Evolutionary conservation across 2,797 vertebrate genomes (phyloP).

Genomic region (Sebastes matsubarae): DNA sequence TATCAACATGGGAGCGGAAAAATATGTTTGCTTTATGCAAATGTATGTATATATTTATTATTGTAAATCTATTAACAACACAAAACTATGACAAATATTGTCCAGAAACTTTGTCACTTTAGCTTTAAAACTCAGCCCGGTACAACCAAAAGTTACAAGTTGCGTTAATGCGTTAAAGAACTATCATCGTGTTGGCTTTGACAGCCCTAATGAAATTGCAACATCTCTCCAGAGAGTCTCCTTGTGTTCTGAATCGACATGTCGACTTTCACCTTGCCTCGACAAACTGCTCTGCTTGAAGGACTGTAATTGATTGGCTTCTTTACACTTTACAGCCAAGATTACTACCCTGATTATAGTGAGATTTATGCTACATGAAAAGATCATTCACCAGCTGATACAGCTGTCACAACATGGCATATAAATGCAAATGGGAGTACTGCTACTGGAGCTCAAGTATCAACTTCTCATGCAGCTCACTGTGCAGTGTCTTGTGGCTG

Average conservation of each 20-base stretch:
- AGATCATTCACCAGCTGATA: background rate
- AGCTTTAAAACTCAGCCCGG: no score
- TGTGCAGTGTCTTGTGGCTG: background rate
- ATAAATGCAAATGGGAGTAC: background rate
- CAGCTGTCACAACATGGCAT: background rate
- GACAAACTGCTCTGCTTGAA: background rate
- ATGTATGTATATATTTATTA: no score
- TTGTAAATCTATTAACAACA: no score
- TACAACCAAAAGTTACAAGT: no score
- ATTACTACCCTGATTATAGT: background rate
- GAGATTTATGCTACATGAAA: background rate
- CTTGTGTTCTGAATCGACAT: background rate
- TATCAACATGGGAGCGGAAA: no score
- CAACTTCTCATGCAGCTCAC: background rate
- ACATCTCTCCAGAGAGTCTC: background rate
- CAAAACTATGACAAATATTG: no score
- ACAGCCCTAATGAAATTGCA: no score
- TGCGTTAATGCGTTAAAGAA: no score
- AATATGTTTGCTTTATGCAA: no score
- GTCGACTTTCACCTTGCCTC: background rate
- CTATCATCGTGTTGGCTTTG: no score
- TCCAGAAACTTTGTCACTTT: no score
- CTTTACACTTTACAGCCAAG: background rate
- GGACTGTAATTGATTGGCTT: background rate
- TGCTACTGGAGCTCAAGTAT: conserved; percentile 5